Conservation (phyloP, 2,113 vertebrate genomes). For the Anhinga rufa region DNA sequence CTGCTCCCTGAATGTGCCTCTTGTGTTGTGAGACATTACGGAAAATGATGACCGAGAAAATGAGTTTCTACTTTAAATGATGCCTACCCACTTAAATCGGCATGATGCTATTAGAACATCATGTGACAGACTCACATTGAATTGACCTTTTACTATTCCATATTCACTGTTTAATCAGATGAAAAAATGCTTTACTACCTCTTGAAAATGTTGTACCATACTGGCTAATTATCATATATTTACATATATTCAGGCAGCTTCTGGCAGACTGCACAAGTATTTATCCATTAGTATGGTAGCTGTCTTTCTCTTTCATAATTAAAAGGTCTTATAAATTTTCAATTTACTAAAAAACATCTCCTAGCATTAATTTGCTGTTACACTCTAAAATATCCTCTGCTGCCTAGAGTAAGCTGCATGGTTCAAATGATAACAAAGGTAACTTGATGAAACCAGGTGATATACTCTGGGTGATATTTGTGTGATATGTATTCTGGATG, state of each 20-base stretch:
- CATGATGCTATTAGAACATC: background rate
- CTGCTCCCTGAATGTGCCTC: background rate
- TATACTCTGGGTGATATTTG: background rate
- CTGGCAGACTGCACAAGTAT: background rate
- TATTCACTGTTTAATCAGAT: conserved; percentile 51
- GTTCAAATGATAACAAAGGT: background rate
- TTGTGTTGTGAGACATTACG: background rate
- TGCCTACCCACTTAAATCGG: background rate
- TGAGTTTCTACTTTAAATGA: conserved; percentile 37
- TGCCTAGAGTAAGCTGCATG: background rate
- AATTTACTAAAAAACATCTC: background rate
- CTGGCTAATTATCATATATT: conserved; percentile 50
- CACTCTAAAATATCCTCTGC: background rate
- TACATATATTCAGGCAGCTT: conserved; percentile 28
- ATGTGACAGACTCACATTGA: conserved; percentile 17
- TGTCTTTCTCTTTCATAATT: background rate
- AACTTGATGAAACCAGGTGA: background rate
- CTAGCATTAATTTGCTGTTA: background rate
- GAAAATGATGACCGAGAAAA: conserved; percentile 24
- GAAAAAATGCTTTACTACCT: conserved; percentile 16
- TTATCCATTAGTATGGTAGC: background rate
- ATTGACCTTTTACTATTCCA: conserved; percentile 49
- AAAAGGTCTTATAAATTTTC: background rate
- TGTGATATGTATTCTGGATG: background rate
- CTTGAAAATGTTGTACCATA: conserved; percentile 35